Percentiles rank a stretch among this genome's conserved stretches.
Evolutionary conservation across 2,113 vertebrate genomes (phyloP).

Genomic region (Phodopus roborovskii): DNA sequence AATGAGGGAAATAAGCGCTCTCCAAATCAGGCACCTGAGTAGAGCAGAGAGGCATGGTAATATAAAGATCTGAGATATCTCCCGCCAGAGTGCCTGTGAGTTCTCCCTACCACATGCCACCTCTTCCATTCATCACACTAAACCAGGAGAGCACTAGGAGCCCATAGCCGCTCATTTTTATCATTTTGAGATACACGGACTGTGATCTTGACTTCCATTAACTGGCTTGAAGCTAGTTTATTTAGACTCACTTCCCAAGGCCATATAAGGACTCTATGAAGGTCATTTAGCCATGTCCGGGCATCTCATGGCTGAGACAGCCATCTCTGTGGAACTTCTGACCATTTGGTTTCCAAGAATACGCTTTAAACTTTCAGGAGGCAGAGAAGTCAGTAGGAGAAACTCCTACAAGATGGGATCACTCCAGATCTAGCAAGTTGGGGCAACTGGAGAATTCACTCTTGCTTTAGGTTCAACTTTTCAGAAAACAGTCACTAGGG

Average conservation of each 20-base stretch:
- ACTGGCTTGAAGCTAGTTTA: slow-evolving; percentile 31
- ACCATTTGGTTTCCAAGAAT: not conserved
- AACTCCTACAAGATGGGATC: not conserved
- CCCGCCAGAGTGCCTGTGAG: not conserved
- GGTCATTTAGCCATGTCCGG: not conserved
- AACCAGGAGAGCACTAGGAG: not conserved
- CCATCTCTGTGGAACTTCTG: not conserved
- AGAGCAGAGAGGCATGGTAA: not conserved
- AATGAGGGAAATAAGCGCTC: slow-evolving; percentile 55
- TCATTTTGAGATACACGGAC: not conserved
- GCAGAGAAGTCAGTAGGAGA: not conserved
- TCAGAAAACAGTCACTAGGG: not conserved
- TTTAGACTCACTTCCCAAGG: slow-evolving; percentile 5
- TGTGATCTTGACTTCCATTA: slow-evolving; percentile 56
- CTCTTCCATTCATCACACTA: not conserved
- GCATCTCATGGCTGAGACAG: not conserved
- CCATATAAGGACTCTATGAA: not conserved
- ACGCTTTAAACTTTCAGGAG: not conserved
- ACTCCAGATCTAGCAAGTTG: not conserved
- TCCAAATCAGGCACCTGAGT: not conserved
- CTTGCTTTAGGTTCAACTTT: not conserved
- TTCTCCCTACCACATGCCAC: not conserved
- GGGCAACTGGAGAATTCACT: not conserved
- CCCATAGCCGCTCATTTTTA: slow-evolving; percentile 7
- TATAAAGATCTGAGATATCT: slow-evolving; percentile 42